Percentiles rank a stretch among this genome's conserved stretches.
These are phyloP conservation scores for Trematocara macrostoma DNA, from an alignment of 2,113 vertebrate genomes.

Conservation along the genomic window DNA sequence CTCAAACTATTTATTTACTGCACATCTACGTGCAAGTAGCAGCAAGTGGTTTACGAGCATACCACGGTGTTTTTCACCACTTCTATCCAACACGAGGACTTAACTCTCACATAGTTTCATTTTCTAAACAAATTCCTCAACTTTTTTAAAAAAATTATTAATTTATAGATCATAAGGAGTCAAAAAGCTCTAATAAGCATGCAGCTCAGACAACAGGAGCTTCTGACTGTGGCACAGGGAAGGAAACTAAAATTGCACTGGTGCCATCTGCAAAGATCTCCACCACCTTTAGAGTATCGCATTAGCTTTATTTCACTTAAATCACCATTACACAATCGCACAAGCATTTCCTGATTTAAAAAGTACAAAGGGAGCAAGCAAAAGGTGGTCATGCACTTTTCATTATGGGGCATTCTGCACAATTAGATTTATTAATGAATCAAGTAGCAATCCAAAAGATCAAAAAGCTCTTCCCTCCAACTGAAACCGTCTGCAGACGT, in stretches of 20 bases:
- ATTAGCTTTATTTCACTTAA: slow-evolving; percentile 11
- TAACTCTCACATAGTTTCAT: not conserved
- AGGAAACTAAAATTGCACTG: not conserved
- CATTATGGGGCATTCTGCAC: slow-evolving; percentile 1
- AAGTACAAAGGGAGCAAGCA: not conserved
- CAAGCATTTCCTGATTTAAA: not conserved
- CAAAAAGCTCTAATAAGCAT: not conserved
- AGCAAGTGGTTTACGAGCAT: not conserved
- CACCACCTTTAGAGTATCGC: not conserved
- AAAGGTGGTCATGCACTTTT: slow-evolving; percentile 6
- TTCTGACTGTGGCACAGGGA: not conserved
- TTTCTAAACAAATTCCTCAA: not conserved
- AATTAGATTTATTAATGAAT: slow-evolving; percentile 32
- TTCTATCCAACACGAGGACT: not conserved
- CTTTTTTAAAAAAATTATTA: not conserved
- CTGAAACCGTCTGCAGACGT: not conserved
- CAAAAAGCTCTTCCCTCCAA: not conserved
- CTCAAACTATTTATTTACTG: not conserved
- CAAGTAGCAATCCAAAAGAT: not conserved
- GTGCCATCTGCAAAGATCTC: not conserved
- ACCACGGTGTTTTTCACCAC: not conserved
- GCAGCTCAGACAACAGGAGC: not conserved
- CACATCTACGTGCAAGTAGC: not conserved
- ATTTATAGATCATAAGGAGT: not conserved
- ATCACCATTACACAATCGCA: slow-evolving; percentile 1